Evolutionary conservation across 2,888 invertebrate species (phyloP).

Genomic region (Eupithecia dodoneata): DNA sequence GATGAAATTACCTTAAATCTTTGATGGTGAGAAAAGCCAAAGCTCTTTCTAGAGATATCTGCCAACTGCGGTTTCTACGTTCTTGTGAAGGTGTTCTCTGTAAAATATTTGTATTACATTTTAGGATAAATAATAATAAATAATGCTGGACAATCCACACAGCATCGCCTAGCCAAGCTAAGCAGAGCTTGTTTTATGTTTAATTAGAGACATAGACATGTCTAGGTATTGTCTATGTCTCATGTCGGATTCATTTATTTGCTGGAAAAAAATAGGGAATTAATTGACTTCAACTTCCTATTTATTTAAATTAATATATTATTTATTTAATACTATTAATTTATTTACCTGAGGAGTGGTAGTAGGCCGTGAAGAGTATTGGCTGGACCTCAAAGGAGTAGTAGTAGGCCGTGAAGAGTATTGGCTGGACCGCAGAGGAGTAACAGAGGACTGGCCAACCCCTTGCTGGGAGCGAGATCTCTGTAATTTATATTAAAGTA

Average conservation of each 20-base stretch:
- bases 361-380: conserved; percentile 58
- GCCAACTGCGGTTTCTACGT: conserved; percentile 62
- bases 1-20: conserved; percentile 68
- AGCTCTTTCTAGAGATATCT: conserved; percentile 69
- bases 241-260: too few species aligned
- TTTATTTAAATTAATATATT: too few species aligned
- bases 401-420: conserved; percentile 59
- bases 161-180: too few species aligned
- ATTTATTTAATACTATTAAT: too few species aligned
- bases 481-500: conserved; percentile 45
- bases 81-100: conserved; percentile 77
- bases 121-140: not conserved
- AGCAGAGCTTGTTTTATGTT: too few species aligned
- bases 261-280: too few species aligned
- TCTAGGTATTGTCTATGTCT: too few species aligned
- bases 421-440: conserved; percentile 65
- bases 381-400: conserved; percentile 66
- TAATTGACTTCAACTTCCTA: too few species aligned
- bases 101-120: conserved; percentile 24
- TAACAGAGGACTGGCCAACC: conserved; percentile 61
- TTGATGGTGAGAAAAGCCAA: conserved; percentile 72
- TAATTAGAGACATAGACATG: too few species aligned
- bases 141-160: too few species aligned
- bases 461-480: conserved; percentile 72
- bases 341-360: conserved; percentile 64